Evolutionary conservation across 1,140 invertebrate genomes (phyloP).

Genomic region (Geopemphigus sp.): DNA sequence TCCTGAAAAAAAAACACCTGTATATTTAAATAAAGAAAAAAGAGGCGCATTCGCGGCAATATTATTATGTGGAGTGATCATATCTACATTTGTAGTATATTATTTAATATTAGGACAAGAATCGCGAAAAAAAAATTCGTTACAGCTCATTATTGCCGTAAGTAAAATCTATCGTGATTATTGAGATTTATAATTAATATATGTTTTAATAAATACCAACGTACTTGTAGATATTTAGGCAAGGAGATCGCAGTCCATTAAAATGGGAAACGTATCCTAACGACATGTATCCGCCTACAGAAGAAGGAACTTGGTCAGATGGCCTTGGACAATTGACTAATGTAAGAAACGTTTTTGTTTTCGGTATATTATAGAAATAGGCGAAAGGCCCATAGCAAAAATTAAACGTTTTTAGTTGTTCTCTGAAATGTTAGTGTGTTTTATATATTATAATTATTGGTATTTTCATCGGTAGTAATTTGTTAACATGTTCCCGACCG

Average conservation of each 20-base stretch:
- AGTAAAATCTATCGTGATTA: neutral
- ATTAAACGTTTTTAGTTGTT: too few species aligned
- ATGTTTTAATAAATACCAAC: neutral
- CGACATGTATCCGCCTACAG: constrained; percentile 37
- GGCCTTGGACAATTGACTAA: constrained; percentile 50
- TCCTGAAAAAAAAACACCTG: neutral
- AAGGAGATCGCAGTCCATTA: constrained; percentile 49
- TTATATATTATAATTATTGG: too few species aligned
- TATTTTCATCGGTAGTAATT: too few species aligned
- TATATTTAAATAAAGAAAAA: neutral
- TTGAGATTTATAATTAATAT: neutral
- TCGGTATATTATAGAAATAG: neutral
- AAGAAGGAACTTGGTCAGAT: constrained; percentile 45
- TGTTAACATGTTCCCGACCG: too few species aligned
- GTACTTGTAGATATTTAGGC: constrained; percentile 44
- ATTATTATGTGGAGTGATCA: constrained; percentile 1
- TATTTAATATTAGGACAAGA: constrained; percentile 35
- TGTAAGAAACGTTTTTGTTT: constrained; percentile 35
- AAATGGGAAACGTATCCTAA: constrained; percentile 49
- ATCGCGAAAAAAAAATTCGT: constrained; percentile 42
- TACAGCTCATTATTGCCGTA: constrained; percentile 33
- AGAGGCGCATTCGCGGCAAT: constrained; percentile 15
- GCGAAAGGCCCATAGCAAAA: too few species aligned
- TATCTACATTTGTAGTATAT: neutral
- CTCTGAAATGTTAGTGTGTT: too few species aligned